Evolutionary conservation across 2,888 invertebrate species (phyloP).

Genomic region (Allygus modestus): DNA sequence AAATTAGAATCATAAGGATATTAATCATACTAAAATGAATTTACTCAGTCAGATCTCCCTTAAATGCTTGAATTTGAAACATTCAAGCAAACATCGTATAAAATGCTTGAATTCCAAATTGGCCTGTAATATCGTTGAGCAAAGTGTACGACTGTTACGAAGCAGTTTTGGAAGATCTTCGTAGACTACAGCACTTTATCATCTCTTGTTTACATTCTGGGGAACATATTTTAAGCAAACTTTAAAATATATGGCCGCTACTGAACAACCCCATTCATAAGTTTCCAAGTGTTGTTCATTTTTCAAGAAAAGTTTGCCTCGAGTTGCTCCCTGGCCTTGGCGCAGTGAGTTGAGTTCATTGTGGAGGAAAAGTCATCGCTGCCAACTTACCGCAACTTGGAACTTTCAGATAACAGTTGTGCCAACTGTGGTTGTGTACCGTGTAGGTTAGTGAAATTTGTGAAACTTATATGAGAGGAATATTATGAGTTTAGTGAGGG

Average conservation of each 20-base stretch:
- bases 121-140: too few relatives aligned
- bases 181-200: slow-evolving; percentile 26
- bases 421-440: not conserved
- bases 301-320: slow-evolving; percentile 41
- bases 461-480: not conserved
- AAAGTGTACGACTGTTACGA: not conserved
- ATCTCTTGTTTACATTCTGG: slow-evolving; percentile 38
- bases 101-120: too few relatives aligned
- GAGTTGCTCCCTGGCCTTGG: slow-evolving; percentile 24
- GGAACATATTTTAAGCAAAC: slow-evolving; percentile 55
- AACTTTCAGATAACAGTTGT: slow-evolving; percentile 27
- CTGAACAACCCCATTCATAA: slow-evolving; percentile 55
- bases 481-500: not conserved
- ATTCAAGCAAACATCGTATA: too few relatives aligned
- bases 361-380: slow-evolving; percentile 3
- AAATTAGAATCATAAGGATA: too few relatives aligned
- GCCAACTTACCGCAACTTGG: slow-evolving; percentile 35
- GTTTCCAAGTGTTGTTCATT: slow-evolving; percentile 51
- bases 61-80: too few relatives aligned
- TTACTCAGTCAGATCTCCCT: too few relatives aligned
- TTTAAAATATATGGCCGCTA: slow-evolving; percentile 49
- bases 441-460: not conserved
- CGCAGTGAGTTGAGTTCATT: slow-evolving; percentile 30
- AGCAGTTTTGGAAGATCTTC: not conserved
- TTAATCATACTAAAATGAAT: too few relatives aligned